These are phyloP conservation scores for Sebastes baramenuke DNA, from an alignment of 2,797 vertebrate genomes.

Conservation along the genomic window DNA sequence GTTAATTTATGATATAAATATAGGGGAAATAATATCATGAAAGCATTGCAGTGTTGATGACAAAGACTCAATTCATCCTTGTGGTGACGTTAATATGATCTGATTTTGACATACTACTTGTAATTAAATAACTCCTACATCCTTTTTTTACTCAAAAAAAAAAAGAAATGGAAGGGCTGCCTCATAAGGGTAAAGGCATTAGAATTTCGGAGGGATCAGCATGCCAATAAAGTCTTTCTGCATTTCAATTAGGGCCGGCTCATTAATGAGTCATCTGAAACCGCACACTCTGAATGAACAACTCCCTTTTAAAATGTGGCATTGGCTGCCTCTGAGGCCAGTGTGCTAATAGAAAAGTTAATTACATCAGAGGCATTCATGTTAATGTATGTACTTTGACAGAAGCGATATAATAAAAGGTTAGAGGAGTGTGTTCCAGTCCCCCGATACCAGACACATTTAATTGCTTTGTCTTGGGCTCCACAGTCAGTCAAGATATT, in stretches of 20 bases:
- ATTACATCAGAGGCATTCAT: conserved; percentile 80
- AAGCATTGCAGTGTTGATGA: neutral
- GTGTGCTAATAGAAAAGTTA: conserved; percentile 82
- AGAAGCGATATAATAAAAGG: conserved; percentile 78
- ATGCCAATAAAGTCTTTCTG: conserved; percentile 59
- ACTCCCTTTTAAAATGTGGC: conserved; percentile 67
- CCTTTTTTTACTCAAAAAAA: conserved; percentile 7
- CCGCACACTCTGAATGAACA: conserved; percentile 59
- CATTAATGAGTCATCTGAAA: conserved; percentile 74
- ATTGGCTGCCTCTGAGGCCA: conserved; percentile 73
- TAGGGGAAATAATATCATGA: neutral
- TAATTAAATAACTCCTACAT: conserved; percentile 2
- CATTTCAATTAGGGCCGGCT: conserved; percentile 75
- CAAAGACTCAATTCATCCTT: neutral
- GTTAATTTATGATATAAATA: conserved; percentile 13
- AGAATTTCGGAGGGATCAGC: conserved; percentile 51
- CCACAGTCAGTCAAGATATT: conserved; percentile 55
- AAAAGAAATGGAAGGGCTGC: neutral
- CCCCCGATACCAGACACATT: conserved; percentile 71
- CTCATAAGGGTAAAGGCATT: conserved; percentile 33
- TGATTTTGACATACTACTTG: conserved; percentile 2
- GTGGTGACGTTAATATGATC: neutral
- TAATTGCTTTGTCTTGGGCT: conserved; percentile 76
- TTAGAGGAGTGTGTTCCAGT: conserved; percentile 72
- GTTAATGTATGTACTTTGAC: conserved; percentile 82